Base-by-base conservation (phyloP, 1,140 invertebrate genomes). In the Drosophila eugracilis region DNA sequence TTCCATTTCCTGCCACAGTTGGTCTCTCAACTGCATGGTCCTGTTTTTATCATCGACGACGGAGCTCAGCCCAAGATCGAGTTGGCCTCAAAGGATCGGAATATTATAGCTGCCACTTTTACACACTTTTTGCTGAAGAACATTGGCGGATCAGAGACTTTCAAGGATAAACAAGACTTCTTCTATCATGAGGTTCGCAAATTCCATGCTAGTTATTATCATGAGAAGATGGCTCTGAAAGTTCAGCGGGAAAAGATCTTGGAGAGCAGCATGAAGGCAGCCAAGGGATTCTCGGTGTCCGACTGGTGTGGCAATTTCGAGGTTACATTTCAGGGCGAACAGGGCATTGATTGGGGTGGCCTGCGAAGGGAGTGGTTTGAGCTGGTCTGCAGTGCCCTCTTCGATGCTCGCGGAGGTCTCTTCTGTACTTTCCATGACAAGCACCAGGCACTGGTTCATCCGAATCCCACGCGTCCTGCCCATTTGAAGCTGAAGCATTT, bases 251-350 rank as follows among this genome's bases (percentile, higher is more conserved):
- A 96, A 15, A 96, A 96, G 80, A 93, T 98, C 15, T 91, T 98
- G 24, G 95, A 97, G 90, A 95, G 95, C 91, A 96, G 95, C 45
- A 94, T 97, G 92, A 97, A 97, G 92, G 95, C 96, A 19, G 97
- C 96, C 4, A 97, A 97, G 91, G 88, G 91, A 14, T 91, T 91
- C 92, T 93, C 92, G 94, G 96, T 70, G 92, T 96, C 19, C 39
- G 97, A 98, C 92, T 99, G 97, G 97, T 98, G 97, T 89, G 94
- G 95, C 84, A 97, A 96, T 92, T 98, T 98, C 92, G 97, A 98
- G 93, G 96, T 98, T 36, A 95, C 94, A 14, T 98, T 98, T 91
- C 94, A 96, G 90, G 97, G 96, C 24, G 97, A 98, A 92, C 96
- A 97, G 94, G 97, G 97, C 47, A 94, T 98, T 71, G 98, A 99